Evolutionary conservation across 2,113 vertebrate species (phyloP).

Genomic region (Mobula birostris): DNA sequence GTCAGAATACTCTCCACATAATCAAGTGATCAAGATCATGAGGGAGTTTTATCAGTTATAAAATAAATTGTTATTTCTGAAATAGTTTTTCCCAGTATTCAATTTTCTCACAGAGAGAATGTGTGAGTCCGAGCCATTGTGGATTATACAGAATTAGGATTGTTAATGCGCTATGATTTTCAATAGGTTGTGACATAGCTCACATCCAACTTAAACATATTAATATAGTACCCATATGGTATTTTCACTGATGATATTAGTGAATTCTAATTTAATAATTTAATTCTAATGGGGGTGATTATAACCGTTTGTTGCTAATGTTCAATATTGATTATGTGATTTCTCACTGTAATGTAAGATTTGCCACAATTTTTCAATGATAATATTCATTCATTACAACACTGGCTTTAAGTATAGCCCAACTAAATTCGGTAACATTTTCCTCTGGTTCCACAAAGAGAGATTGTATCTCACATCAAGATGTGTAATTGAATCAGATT

Average conservation of each 20-base stretch:
- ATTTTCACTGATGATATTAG: neutral
- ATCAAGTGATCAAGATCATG: neutral
- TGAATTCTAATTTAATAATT: neutral
- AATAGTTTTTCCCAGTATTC: neutral
- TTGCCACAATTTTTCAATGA: neutral
- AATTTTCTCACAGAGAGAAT: neutral
- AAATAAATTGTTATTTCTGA: conserved; percentile 16
- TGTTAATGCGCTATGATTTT: neutral
- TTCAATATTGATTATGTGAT: neutral
- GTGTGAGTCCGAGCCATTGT: neutral
- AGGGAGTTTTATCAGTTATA: neutral
- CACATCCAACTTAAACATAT: neutral
- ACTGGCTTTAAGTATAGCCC: neutral
- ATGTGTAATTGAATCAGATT: neutral
- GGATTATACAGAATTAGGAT: neutral
- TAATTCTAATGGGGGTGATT: neutral
- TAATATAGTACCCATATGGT: neutral
- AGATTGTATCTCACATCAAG: neutral
- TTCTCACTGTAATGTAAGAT: neutral
- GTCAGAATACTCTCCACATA: no score
- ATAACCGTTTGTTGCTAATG: neutral
- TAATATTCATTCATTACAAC: neutral
- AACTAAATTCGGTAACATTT: no score
- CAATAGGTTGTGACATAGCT: neutral
- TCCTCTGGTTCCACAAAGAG: neutral